phyloP scores from a whole-genome alignment of 2,888 invertebrate genomes.

The Nemotelus pantherinus region DNA sequence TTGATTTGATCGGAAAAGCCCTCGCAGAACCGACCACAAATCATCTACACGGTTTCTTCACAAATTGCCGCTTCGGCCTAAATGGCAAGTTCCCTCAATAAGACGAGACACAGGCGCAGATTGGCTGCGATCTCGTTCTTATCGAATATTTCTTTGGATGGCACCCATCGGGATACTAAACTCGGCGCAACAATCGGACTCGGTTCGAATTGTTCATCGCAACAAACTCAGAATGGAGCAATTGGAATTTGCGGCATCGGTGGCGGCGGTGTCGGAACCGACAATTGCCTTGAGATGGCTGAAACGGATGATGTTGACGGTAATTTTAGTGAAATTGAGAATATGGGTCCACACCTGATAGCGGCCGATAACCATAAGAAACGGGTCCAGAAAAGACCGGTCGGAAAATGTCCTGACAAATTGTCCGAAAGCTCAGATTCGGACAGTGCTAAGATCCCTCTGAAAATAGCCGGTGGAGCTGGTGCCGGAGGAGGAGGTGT shows the following conservation, averaged over 20 bases:
- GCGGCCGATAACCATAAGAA: slow-evolving; percentile 56
- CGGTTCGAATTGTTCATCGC: slow-evolving; percentile 55
- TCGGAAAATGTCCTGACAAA: slow-evolving; percentile 65
- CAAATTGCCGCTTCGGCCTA: slow-evolving; percentile 57
- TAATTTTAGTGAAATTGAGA: slow-evolving; percentile 65
- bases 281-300: slow-evolving; percentile 62
- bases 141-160: slow-evolving; percentile 94
- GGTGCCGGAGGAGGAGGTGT: not conserved
- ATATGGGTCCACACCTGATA: slow-evolving; percentile 65
- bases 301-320: slow-evolving; percentile 63
- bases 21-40: not conserved
- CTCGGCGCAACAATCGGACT: slow-evolving; percentile 65
- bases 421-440: slow-evolving; percentile 79
- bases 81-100: slow-evolving; percentile 66
- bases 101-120: slow-evolving; percentile 80
- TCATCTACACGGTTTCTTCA: slow-evolving; percentile 11
- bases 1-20: too few species aligned
- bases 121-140: slow-evolving; percentile 93
- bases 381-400: slow-evolving; percentile 62
- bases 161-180: slow-evolving; percentile 81
- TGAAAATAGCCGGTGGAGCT: slow-evolving; percentile 65
- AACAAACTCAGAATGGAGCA: slow-evolving; percentile 48
- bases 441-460: slow-evolving; percentile 74
- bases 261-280: slow-evolving; percentile 50
- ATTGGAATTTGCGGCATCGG: not conserved